phyloP scores from a whole-genome alignment of 2,888 invertebrate genomes.

The Polyommatus iphigenia region DNA sequence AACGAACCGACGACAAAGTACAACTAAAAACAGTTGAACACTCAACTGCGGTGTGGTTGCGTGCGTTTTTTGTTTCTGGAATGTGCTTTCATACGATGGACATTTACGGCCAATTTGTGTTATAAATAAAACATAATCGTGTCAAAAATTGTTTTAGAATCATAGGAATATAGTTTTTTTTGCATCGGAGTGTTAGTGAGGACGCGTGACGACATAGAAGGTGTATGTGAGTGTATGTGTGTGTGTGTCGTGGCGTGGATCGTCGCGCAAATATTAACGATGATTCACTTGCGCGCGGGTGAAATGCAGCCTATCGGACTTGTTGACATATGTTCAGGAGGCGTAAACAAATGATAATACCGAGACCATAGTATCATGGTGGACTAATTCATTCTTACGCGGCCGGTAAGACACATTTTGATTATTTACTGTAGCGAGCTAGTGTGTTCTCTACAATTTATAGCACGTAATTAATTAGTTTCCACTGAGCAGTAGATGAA shows the following conservation, averaged over 20 bases:
- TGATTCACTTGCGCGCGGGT: conserved; percentile 79
- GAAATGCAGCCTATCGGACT: conserved; percentile 78
- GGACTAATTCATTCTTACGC: conserved; percentile 68
- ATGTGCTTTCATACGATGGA: conserved; percentile 49
- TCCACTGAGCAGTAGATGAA: conserved; percentile 20
- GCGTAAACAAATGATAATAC: conserved; percentile 73
- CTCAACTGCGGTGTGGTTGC: conserved; percentile 69
- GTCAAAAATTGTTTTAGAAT: conserved; percentile 49
- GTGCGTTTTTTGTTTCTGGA: conserved; percentile 58
- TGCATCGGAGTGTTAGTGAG: conserved; percentile 51
- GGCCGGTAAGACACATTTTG: conserved; percentile 58
- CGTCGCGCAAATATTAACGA: conserved; percentile 79
- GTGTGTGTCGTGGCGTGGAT: conserved; percentile 73
- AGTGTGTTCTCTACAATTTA: not conserved
- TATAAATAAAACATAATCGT: conserved; percentile 52
- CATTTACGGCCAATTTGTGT: conserved; percentile 54
- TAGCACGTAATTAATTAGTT: not conserved
- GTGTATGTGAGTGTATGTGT: conserved; percentile 59
- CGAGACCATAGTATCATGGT: conserved; percentile 68
- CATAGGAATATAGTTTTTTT: conserved; percentile 48
- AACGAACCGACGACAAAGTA: conserved; percentile 71
- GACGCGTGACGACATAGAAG: conserved; percentile 68
- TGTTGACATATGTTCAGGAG: conserved; percentile 76
- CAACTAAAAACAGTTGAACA: conserved; percentile 73
- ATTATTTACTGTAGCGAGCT: conserved; percentile 31